Evolutionary conservation across 2,113 vertebrate genomes (phyloP).

Genomic region (Castor canadensis): DNA sequence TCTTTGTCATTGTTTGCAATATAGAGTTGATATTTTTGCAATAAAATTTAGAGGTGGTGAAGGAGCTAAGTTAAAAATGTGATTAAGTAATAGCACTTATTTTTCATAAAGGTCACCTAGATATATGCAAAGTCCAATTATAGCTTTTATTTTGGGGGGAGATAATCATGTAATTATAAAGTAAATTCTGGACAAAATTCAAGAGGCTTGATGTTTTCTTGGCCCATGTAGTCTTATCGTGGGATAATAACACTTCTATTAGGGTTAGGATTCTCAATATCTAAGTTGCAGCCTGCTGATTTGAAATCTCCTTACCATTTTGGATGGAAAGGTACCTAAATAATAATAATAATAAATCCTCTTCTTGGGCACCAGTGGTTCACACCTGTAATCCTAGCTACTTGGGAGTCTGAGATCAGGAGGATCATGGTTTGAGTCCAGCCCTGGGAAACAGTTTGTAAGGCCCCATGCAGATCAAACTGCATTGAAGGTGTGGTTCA

Average conservation of each 20-base stretch:
- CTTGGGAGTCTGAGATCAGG: neutral
- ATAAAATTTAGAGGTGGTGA: neutral
- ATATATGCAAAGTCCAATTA: neutral
- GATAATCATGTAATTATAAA: neutral
- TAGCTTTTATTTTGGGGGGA: neutral
- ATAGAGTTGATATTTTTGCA: neutral
- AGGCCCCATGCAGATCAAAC: no score
- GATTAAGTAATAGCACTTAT: no score
- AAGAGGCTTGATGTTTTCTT: neutral
- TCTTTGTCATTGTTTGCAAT: no score
- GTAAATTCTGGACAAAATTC: slow-evolving; percentile 24
- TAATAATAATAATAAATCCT: no score
- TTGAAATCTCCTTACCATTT: neutral
- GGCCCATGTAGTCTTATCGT: no score
- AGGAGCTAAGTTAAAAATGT: neutral
- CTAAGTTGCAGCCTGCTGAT: neutral
- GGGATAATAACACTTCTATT: neutral
- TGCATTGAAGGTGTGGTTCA: no score
- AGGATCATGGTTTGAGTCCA: neutral
- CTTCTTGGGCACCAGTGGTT: no score
- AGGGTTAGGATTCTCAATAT: neutral
- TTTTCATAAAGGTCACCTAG: neutral
- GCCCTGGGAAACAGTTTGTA: no score
- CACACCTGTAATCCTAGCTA: neutral
- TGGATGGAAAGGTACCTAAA: neutral